Conservation (phyloP, 2,888 invertebrate species). For the Stenodema calcarata region DNA sequence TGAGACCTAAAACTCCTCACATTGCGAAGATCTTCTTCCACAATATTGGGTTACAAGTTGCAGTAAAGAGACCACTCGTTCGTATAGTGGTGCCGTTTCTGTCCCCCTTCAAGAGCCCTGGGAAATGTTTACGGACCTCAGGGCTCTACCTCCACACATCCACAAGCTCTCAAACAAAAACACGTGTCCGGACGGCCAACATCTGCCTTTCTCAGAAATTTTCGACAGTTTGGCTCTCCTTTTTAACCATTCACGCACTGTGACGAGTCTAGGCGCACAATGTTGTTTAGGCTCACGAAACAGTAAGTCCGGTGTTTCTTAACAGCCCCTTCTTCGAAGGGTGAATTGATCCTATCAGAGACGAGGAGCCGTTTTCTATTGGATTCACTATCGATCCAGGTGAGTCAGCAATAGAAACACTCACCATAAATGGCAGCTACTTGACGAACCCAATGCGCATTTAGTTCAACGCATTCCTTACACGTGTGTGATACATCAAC, state of each 20-base stretch:
- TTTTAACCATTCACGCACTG: slow-evolving; percentile 9
- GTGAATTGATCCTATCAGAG: neutral
- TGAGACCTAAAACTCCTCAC: neutral
- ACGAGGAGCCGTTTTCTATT: neutral
- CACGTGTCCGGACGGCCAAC: slow-evolving; percentile 19
- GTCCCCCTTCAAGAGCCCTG: neutral
- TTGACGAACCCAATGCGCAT: too few relatives aligned
- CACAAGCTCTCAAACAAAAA: slow-evolving; percentile 5
- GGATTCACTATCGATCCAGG: neutral
- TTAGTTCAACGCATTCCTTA: too few relatives aligned
- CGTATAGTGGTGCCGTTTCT: neutral
- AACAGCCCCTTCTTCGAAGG: neutral
- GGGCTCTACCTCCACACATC: neutral
- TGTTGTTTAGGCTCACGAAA: neutral
- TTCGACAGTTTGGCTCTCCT: neutral
- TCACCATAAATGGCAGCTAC: too few relatives aligned
- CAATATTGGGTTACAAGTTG: slow-evolving; percentile 25
- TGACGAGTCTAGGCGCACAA: neutral
- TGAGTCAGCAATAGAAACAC: neutral
- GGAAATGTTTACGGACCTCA: neutral
- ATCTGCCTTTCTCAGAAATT: slow-evolving; percentile 33
- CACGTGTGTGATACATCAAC: too few relatives aligned
- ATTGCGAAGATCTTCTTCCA: neutral
- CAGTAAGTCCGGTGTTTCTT: neutral
- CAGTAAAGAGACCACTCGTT: neutral